phyloP scores from a whole-genome alignment of 1,140 invertebrate species.

The Harlomillsia oculata region DNA sequence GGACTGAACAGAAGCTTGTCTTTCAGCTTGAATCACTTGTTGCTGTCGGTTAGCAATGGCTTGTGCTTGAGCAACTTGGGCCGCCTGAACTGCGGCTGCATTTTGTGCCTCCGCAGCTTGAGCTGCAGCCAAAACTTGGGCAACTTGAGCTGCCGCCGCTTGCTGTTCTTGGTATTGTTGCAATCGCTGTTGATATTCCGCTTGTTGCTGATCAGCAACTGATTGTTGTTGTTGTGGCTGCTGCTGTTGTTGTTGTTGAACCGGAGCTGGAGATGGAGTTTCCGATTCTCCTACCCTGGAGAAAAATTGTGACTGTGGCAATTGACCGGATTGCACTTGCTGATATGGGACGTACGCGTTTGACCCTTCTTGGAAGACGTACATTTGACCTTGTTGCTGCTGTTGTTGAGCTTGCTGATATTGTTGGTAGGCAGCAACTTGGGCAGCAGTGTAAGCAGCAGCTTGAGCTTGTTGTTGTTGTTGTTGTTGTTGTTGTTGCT shows the following conservation, averaged over 20 bases:
- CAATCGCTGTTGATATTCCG: constrained; percentile 7
- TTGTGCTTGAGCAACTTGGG: constrained; percentile 4
- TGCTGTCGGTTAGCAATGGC: neutral
- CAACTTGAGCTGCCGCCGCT: neutral
- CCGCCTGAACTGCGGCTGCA: neutral
- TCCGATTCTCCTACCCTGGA: constrained; percentile 9
- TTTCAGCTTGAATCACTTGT: neutral
- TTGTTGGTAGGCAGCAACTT: constrained; percentile 3
- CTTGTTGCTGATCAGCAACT: neutral
- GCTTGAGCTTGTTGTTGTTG: constrained; percentile 7
- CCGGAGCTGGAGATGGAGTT: neutral
- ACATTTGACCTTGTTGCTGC: constrained; percentile 17
- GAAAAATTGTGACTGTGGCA: neutral
- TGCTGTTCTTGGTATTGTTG: constrained; percentile 8
- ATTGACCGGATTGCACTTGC: constrained; percentile 8
- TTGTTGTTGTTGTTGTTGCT: neutral
- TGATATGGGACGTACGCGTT: constrained; percentile 23
- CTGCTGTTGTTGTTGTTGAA: constrained; percentile 1
- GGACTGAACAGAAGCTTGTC: too few relatives aligned
- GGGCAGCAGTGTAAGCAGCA: constrained; percentile 1
- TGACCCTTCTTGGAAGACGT: constrained; percentile 22
- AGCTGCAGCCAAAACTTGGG: neutral
- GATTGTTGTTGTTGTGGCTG: constrained; percentile 11
- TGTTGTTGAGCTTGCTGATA: constrained; percentile 2
- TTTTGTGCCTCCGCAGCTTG: neutral